phyloP scores from a whole-genome alignment of 37 sponge, comb jelly and placozoan species.

The Halichondria panicea region DNA sequence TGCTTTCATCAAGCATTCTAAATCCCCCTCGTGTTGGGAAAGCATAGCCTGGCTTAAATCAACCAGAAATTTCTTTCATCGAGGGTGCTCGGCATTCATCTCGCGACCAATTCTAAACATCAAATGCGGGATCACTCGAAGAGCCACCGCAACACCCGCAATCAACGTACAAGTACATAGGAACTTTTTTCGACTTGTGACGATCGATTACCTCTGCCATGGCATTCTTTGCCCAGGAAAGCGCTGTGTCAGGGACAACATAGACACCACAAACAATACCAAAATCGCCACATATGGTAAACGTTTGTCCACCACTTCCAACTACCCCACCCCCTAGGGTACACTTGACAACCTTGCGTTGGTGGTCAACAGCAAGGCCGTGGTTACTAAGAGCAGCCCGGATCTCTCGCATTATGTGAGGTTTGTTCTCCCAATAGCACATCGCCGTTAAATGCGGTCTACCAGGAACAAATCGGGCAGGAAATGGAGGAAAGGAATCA shows the following conservation, averaged over 20 bases:
- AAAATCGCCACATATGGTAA: conserved; percentile 38
- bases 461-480: conserved; percentile 30
- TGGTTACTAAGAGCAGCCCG: conserved; percentile 15
- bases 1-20: no score
- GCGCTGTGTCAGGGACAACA: conserved; percentile 39
- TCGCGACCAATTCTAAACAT: no score
- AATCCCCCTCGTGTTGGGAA: no score
- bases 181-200: conserved; percentile 9
- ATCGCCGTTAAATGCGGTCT: conserved; percentile 38
- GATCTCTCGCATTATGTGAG: conserved; percentile 36
- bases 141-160: conserved; percentile 30
- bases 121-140: no score
- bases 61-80: no score
- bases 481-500: conserved; percentile 49
- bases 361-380: conserved; percentile 26
- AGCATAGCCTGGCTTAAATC: no score
- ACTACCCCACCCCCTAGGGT: no score
- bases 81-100: no score
- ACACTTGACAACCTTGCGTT: conserved; percentile 9
- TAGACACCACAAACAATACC: conserved; percentile 25
- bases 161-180: conserved; percentile 14
- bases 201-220: conserved; percentile 27
- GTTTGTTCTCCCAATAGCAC: conserved; percentile 37
- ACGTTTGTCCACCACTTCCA: neutral
- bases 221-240: conserved; percentile 25